Conservation (phyloP, 2,113 vertebrate species). For the Phylloscopus trochiloides region DNA sequence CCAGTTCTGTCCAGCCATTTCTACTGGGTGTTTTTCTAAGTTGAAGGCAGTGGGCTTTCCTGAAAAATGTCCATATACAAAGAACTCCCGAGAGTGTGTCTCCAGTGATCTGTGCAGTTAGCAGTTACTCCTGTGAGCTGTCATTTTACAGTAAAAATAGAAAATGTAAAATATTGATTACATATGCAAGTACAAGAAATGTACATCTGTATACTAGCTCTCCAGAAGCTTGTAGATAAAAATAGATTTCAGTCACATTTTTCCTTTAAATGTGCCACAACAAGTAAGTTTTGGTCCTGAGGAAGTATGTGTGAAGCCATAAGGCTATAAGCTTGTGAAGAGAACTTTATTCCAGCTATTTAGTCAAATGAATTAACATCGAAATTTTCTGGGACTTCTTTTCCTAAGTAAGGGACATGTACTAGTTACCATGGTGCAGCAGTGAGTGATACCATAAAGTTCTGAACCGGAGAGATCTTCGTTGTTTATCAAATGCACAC, state of each 20-base stretch:
- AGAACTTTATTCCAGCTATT: not conserved
- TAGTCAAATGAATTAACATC: not conserved
- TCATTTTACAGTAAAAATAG: not conserved
- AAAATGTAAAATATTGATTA: conserved; percentile 35
- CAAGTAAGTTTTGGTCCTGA: not conserved
- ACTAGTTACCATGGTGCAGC: not conserved
- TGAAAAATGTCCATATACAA: not conserved
- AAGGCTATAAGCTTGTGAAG: not conserved
- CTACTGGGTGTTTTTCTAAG: not conserved
- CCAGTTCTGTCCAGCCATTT: not conserved
- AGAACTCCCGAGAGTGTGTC: not conserved
- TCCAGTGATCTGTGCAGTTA: not conserved
- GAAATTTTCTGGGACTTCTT: not conserved
- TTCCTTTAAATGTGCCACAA: not conserved
- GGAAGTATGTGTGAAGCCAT: not conserved
- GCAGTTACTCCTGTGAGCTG: not conserved
- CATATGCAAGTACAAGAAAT: not conserved
- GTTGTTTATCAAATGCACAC: not conserved
- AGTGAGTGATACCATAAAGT: not conserved
- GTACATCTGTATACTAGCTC: not conserved
- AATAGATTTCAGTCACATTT: not conserved
- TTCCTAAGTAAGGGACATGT: not conserved
- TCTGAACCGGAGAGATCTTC: not conserved
- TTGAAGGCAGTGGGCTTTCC: not conserved
- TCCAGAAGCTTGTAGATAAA: not conserved